phyloP scores from a whole-genome alignment of 2,113 vertebrate species.

The Daphoenositta chrysoptera region DNA sequence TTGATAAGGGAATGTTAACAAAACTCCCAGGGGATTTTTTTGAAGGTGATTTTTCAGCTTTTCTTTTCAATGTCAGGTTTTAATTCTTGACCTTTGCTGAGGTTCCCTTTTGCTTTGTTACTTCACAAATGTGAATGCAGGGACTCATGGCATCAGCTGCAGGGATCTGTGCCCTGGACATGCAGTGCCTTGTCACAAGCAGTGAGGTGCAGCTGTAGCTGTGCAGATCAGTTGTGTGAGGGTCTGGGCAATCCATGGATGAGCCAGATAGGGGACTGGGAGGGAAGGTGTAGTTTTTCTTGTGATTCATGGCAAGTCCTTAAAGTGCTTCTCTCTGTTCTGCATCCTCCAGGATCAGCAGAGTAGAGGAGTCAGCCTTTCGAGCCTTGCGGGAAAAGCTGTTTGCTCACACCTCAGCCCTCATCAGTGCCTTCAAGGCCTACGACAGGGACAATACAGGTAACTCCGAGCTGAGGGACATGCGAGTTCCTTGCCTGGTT shows the following conservation, averaged over 20 bases:
- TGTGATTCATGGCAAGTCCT: neutral
- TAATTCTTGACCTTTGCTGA: neutral
- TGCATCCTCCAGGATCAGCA: conserved; percentile 67
- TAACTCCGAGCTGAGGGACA: neutral
- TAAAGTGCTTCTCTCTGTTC: neutral
- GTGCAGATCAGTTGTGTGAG: neutral
- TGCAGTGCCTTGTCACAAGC: neutral
- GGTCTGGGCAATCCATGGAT: neutral
- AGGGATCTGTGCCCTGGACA: neutral
- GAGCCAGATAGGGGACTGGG: neutral
- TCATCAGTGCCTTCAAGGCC: conserved; percentile 66
- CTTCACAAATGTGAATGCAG: neutral
- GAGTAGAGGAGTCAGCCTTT: conserved; percentile 77
- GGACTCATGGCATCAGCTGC: neutral
- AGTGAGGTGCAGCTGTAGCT: neutral
- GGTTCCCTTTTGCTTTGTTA: neutral
- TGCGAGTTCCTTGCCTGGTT: rapidly evolving
- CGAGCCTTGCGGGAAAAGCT: conserved; percentile 71
- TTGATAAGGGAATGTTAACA: neutral
- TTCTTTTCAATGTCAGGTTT: neutral
- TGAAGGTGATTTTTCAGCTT: neutral
- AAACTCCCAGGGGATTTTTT: neutral
- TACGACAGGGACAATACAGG: conserved; percentile 61
- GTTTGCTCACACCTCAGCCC: conserved; percentile 75
- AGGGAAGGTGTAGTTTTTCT: neutral